phyloP scores from a whole-genome alignment of 2,888 invertebrate genomes.

The Bruchidius siliquastri region DNA sequence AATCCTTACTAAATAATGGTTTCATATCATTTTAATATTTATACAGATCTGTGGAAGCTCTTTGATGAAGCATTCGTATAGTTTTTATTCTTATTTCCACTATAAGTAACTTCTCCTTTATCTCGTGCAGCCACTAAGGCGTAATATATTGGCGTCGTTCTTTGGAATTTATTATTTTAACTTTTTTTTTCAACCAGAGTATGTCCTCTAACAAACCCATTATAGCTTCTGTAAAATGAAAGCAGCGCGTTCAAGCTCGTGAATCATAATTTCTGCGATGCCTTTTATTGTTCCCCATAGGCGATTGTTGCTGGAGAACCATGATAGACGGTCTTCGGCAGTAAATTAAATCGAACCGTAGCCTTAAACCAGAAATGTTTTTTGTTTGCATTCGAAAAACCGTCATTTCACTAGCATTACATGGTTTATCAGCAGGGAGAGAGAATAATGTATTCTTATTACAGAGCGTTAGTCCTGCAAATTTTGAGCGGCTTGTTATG shows the following conservation, averaged over 20 bases:
- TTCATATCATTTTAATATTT: too few species aligned
- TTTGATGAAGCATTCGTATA: too few species aligned
- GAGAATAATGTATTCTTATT: neutral
- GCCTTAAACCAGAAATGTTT: neutral
- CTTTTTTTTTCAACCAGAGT: neutral
- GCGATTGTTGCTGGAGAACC: neutral
- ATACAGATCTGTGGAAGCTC: too few species aligned
- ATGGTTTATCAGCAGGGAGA: neutral
- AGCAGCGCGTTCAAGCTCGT: neutral
- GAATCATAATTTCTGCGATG: neutral
- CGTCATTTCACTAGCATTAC: neutral
- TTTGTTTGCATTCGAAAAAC: neutral
- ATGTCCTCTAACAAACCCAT: neutral
- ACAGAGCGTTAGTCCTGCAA: neutral
- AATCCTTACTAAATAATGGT: too few species aligned
- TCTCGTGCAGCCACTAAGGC: neutral
- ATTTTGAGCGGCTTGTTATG: neutral
- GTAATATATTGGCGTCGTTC: neutral
- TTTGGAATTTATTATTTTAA: neutral
- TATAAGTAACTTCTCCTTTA: too few species aligned
- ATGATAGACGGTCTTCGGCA: neutral
- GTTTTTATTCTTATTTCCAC: too few species aligned
- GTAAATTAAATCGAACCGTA: neutral
- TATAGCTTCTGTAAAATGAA: neutral
- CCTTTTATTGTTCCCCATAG: neutral